A percentile compares a stretch with the other conserved stretches of the same genome.
Conservation (phyloP, 2,113 vertebrate genomes). For the Eira barbara region DNA sequence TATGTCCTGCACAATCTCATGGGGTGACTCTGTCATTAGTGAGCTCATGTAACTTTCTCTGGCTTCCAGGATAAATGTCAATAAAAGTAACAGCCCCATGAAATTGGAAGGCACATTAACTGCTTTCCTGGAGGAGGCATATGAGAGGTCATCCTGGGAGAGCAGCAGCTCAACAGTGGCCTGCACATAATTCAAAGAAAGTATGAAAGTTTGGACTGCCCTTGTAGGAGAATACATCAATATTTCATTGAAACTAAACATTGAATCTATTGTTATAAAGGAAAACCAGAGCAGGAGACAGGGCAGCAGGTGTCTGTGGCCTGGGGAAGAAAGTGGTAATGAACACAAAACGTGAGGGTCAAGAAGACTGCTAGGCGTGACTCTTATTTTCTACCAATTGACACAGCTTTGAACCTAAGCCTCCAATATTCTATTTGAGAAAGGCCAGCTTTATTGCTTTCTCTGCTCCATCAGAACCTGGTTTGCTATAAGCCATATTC, state of each 20-base stretch:
- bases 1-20: conserved; percentile 23
- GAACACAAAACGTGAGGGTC: neutral
- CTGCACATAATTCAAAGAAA: conserved; percentile 55
- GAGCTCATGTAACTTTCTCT: conserved; percentile 54
- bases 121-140: neutral
- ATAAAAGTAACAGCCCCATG: conserved; percentile 47
- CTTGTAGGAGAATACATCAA: conserved; percentile 7
- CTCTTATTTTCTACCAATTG: conserved; percentile 12
- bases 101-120: conserved; percentile 34
- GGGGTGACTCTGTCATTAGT: conserved; percentile 53
- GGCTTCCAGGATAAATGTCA: conserved; percentile 59
- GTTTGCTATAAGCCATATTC: neutral
- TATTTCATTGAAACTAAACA: conserved; percentile 51
- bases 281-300: neutral
- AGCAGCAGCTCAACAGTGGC: neutral
- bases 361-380: neutral
- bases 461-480: neutral
- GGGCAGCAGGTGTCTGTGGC: neutral
- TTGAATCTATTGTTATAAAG: conserved; percentile 15
- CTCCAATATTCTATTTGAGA: neutral
- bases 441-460: neutral
- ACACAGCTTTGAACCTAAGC: neutral
- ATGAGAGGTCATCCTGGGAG: neutral
- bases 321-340: neutral
- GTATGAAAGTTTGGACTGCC: neutral